These are phyloP conservation scores for Xylocampa areola DNA, from an alignment of 2,888 invertebrate species.

Conservation along the genomic window DNA sequence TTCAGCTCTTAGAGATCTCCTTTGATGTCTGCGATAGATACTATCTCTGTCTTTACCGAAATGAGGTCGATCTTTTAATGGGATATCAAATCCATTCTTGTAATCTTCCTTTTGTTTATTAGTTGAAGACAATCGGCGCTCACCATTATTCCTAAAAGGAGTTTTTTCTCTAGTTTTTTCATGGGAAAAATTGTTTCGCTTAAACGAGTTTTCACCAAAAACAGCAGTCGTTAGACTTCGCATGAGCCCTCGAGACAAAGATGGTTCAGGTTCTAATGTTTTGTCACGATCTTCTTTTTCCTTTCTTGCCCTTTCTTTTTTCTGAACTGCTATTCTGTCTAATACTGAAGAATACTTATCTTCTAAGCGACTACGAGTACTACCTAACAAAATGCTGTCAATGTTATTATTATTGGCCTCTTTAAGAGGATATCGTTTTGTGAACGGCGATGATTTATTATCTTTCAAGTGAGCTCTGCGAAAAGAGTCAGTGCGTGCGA, in stretches of 20 bases:
- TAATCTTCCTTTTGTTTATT: conserved; percentile 78
- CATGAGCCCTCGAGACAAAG: conserved; percentile 86
- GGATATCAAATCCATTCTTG: conserved; percentile 80
- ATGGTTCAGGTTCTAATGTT: conserved; percentile 91
- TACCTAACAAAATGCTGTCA: conserved; percentile 83
- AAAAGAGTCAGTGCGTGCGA: conserved; percentile 86
- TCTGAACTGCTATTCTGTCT: conserved; percentile 91
- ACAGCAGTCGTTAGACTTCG: conserved; percentile 94
- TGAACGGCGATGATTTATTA: conserved; percentile 83
- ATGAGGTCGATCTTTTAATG: conserved; percentile 71
- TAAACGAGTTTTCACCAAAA: conserved; percentile 91
- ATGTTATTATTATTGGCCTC: conserved; percentile 86
- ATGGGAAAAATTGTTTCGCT: conserved; percentile 88
- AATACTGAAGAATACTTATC: conserved; percentile 94
- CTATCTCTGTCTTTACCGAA: conserved; percentile 87
- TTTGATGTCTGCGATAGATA: conserved; percentile 85
- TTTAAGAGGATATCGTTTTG: conserved; percentile 83
- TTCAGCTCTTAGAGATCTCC: conserved; percentile 90
- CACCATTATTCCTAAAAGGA: conserved; percentile 89
- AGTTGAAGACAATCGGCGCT: conserved; percentile 78
- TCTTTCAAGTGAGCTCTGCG: conserved; percentile 84
- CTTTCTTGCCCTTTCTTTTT: conserved; percentile 87
- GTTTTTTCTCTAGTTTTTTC: conserved; percentile 91
- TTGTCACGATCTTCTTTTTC: conserved; percentile 91
- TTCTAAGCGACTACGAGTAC: conserved; percentile 92